Evolutionary conservation across 1,140 invertebrate genomes (phyloP).

Genomic region (Sweltsa coloradensis): DNA sequence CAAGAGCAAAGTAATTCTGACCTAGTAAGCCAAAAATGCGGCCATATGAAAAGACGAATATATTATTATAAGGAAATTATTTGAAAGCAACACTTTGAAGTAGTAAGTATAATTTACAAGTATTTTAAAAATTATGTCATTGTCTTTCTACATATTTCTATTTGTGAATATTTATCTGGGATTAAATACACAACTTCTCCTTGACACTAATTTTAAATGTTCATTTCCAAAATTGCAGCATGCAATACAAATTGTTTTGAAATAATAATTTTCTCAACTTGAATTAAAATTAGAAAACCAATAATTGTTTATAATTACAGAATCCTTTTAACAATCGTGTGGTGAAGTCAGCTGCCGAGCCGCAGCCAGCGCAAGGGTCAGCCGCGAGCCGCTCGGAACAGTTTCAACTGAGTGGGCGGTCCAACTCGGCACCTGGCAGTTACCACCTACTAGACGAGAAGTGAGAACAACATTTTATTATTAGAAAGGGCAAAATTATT

Average conservation of each 20-base stretch:
- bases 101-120: too few species aligned
- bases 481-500: slow-evolving; percentile 6
- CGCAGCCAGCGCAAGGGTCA: not conserved
- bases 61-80: too few species aligned
- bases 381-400: slow-evolving; percentile 20
- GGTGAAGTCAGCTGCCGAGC: slow-evolving; percentile 20
- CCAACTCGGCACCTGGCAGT: slow-evolving; percentile 54
- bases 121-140: too few species aligned
- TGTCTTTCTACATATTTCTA: too few species aligned
- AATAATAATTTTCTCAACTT: not conserved
- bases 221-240: not conserved
- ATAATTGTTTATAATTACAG: not conserved
- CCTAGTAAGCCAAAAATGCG: too few species aligned
- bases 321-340: slow-evolving; percentile 15
- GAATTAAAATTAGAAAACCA: not conserved
- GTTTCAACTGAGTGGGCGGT: slow-evolving; percentile 28
- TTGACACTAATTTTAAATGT: slow-evolving; percentile 28
- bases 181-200: too few species aligned
- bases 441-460: slow-evolving; percentile 42
- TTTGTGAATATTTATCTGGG: too few species aligned
- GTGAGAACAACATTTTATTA: slow-evolving; percentile 24
- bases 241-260: not conserved
- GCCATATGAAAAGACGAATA: too few species aligned
- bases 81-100: too few species aligned
- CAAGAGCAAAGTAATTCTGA: too few species aligned